Base-by-base conservation (phyloP, 2,113 vertebrate species). In the Macquaria australasica region DNA sequence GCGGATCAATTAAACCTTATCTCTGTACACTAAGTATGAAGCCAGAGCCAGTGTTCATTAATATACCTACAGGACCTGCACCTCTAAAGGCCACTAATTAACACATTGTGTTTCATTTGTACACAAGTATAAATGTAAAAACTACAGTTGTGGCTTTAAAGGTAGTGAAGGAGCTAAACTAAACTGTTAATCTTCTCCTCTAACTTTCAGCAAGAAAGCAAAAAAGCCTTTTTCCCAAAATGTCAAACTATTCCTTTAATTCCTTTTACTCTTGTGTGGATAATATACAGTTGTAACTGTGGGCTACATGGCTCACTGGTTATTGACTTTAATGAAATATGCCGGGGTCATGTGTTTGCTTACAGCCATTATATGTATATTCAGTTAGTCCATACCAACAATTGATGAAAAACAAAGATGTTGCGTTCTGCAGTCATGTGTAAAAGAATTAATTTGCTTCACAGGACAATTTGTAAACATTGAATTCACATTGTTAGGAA, bases 281-380 rank as follows among this genome's bases (percentile, higher is more conserved):
- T 3, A 53, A 4, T 37, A 39, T 1, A 10, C 8, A 34, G n/a
- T 48, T 25, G 2, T 55, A 59, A 80, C 69, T 4, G n/a, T 4
- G 56, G n/a, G 43, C 80, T 66, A 8, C 3, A 50, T 51, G 4
- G 20, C 23, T 16, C 0, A 3, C 39, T 71, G 31, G 62, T 51
- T 58, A 59, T 60, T 66, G 14, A 45, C 20, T 60, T 37, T 77
- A 28, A 84, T 81, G 28, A 63, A 86, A 67, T 70, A 51, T 63
- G 43, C n/a, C 9, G 50, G 43, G 69, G 12, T 74, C 63, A 41
- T 59, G 73, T 78, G n/a, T 86, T 88, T 83, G 5, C 64, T 83
- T 59, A 59, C 34, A 50, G 70, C 53, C 48, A 63, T 55, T 62
- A 53, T 31, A 25, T 55, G 39, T 63, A 28, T 34, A 63, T 85